Conservation (phyloP, 2,888 invertebrate genomes). For the Tortrix viridana region DNA sequence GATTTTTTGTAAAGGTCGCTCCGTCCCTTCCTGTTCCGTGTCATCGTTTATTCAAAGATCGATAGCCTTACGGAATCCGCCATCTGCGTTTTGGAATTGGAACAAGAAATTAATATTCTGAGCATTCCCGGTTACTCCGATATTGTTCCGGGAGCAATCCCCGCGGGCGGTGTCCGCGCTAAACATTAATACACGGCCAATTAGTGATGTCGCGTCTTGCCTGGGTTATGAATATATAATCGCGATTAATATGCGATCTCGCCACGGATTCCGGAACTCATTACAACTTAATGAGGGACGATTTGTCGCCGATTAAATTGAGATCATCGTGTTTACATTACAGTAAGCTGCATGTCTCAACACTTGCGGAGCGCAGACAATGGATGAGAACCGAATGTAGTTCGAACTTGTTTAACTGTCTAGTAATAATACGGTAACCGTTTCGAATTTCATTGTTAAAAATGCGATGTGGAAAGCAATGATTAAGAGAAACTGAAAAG, state of each 20-base stretch:
- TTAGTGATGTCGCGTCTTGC: slow-evolving; percentile 37
- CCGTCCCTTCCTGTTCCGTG: slow-evolving; percentile 15
- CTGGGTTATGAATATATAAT: slow-evolving; percentile 34
- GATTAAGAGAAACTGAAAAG: too few species aligned
- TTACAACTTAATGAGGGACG: slow-evolving; percentile 29
- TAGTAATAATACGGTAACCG: too few species aligned
- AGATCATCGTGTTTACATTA: slow-evolving; percentile 25
- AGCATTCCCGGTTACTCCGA: slow-evolving; percentile 13
- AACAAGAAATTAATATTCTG: slow-evolving; percentile 25
- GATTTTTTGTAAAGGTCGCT: slow-evolving; percentile 10
- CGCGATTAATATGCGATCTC: slow-evolving; percentile 36
- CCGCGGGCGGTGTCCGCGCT: slow-evolving; percentile 29
- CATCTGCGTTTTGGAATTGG: slow-evolving; percentile 19
- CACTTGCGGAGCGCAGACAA: background rate
- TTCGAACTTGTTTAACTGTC: background rate
- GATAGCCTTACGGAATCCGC: slow-evolving; percentile 8
- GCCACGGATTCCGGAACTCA: slow-evolving; percentile 29
- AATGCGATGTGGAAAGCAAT: too few species aligned
- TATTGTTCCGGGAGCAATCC: slow-evolving; percentile 17
- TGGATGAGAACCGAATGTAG: background rate
- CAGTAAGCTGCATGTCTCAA: slow-evolving; percentile 9
- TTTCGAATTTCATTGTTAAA: too few species aligned
- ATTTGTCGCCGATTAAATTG: slow-evolving; percentile 27
- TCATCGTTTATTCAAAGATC: slow-evolving; percentile 16
- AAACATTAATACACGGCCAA: slow-evolving; percentile 34